Evolutionary conservation across 2,113 vertebrate species (phyloP), one percentile per base, ranked within the genome.

Genomic region (Hiodon alosoides): DNA sequence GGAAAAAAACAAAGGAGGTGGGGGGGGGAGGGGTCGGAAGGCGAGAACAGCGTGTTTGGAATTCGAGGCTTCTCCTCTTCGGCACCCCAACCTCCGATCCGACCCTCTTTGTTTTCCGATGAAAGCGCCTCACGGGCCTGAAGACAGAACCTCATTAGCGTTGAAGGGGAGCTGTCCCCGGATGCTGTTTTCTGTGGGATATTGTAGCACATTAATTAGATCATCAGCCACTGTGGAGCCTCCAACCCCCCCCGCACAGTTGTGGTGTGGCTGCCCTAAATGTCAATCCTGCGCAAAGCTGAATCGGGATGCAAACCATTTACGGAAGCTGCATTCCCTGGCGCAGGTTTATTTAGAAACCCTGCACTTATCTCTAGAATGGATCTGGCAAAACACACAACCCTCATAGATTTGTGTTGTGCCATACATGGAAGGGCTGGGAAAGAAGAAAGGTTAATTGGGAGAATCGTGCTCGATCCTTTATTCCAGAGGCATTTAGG

Each of bases 191-290:
- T 70, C 14, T 53, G 31, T 67, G 77, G 79, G 84, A 88, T 88
- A 87, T 83, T 74, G 81, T 87, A 84, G 84, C 85, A 76, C 83
- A 81, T 80, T 90, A 89, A 90, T 90, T 85, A 89, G 85, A 86
- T 89, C 74, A 82, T 88, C 83, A 81, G 77, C 77, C 77, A 84
- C 85, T 82, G 85, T 84, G 82, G 79, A 79, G 81, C 77, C 31
- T 31, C 31, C 31, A 31, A 31, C 31, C 31, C 31, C 31, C 31
- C 31, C 31, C 31, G 31, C 31, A 31, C 31, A 0, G 31, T 31
- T 6, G 17, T 46, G 62, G 31, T 31, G 2, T 6, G 31, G 31
- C 31, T 31, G 31, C 31, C 31, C 31, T 31, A 31, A 31, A 31
- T 31, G 31, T 31, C 31, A 31, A 31, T 31, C 31, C 31, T 31